phyloP scores from a whole-genome alignment of 2,797 vertebrate species.

The Sitta carolinensis region DNA sequence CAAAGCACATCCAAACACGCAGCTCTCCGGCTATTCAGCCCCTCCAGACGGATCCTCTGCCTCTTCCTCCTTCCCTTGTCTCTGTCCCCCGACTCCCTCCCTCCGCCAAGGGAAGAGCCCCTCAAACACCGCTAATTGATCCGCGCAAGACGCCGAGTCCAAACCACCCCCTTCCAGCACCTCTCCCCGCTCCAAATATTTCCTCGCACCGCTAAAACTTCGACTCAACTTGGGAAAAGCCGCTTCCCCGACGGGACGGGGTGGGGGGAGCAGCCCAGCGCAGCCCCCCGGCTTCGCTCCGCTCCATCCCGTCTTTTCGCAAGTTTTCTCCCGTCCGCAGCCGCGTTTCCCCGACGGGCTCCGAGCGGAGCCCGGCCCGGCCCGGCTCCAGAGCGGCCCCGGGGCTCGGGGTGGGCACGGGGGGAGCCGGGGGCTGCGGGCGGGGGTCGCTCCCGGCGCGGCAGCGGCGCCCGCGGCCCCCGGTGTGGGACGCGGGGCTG shows the following conservation, averaged over 20 bases:
- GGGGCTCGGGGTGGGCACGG: background rate
- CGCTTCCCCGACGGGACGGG: background rate
- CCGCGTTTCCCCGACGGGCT: background rate
- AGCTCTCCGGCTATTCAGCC: conserved; percentile 75
- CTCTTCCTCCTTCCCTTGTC: conserved; percentile 8
- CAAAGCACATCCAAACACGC: conserved; percentile 79
- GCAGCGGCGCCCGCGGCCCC: background rate
- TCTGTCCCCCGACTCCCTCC: conserved; percentile 48
- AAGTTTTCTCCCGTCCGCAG: background rate
- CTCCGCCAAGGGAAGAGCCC: conserved; percentile 61
- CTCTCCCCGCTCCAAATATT: background rate
- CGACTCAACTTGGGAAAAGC: background rate
- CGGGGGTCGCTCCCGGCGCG: background rate
- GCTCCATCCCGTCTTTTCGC: background rate
- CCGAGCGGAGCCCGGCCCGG: background rate
- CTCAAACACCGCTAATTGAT: conserved; percentile 61
- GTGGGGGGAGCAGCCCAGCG: background rate
- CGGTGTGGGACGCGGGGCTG: background rate
- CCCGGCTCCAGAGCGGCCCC: background rate
- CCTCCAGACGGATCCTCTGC: conserved; percentile 78
- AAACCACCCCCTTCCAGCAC: background rate
- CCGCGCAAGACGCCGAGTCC: conserved; percentile 58
- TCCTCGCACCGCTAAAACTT: background rate
- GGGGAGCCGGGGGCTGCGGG: background rate
- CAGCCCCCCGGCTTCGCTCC: background rate